Conservation (phyloP, 1,140 invertebrate genomes). For the Eurosta solidaginis region DNA sequence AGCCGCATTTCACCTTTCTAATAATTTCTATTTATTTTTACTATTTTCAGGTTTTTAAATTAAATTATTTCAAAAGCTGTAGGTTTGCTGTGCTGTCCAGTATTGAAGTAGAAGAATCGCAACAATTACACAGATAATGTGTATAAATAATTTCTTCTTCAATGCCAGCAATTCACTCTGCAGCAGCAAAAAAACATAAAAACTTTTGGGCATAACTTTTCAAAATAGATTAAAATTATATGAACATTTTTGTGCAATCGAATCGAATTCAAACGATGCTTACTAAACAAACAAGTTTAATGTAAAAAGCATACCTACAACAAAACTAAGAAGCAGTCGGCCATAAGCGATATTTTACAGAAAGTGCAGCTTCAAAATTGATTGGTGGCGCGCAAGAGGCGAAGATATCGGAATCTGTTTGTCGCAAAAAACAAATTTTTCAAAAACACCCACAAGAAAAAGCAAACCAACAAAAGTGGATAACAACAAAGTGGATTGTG, state of each 20-base stretch:
- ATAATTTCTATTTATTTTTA: neutral
- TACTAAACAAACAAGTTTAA: neutral
- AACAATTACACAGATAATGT: neutral
- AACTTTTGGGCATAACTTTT: neutral
- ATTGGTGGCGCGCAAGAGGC: constrained; percentile 5
- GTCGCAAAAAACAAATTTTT: neutral
- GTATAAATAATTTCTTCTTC: neutral
- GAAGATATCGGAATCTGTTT: neutral
- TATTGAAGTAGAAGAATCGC: neutral
- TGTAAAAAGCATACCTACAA: neutral
- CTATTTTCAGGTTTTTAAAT: constrained; percentile 7
- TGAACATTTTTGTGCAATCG: constrained; percentile 27
- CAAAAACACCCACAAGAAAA: neutral
- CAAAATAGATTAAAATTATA: neutral
- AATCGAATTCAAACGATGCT: neutral
- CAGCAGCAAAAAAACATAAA: neutral
- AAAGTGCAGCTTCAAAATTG: neutral
- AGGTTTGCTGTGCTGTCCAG: neutral
- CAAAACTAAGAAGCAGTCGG: neutral
- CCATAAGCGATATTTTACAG: neutral
- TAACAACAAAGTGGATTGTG: neutral
- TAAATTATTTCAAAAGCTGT: constrained; percentile 1
- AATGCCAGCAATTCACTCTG: neutral
- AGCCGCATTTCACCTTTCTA: neutral
- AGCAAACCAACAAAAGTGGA: neutral